phyloP scores from a whole-genome alignment of 2,888 invertebrate species.

The Diarsia dahlii region DNA sequence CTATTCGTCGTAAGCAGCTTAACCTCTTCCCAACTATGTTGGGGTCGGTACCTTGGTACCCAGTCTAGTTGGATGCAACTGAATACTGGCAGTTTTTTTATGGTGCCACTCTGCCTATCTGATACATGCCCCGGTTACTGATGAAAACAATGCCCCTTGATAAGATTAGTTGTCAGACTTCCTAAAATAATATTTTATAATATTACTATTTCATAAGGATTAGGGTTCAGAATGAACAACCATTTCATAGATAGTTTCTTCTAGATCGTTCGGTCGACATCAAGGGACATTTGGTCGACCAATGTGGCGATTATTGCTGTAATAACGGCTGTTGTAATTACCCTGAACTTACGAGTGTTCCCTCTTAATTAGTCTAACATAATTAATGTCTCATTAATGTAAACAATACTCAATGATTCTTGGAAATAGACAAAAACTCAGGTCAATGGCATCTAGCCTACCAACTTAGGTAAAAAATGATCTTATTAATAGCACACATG shows the following conservation, averaged over 20 bases:
- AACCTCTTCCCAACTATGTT: too few species aligned
- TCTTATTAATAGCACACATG: slow-evolving; percentile 36
- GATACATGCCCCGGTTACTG: too few species aligned
- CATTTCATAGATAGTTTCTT: not conserved
- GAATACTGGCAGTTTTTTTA: too few species aligned
- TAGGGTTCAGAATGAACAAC: not conserved
- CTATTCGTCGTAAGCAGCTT: too few species aligned
- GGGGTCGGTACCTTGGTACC: too few species aligned
- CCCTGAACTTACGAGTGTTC: not conserved
- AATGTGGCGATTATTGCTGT: not conserved
- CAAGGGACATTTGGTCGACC: slow-evolving; percentile 7
- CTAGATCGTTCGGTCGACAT: not conserved
- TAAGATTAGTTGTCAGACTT: too few species aligned
- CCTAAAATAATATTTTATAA: not conserved
- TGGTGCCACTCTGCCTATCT: too few species aligned
- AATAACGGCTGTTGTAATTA: slow-evolving; percentile 31
- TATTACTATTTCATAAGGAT: not conserved
- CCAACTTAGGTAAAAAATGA: slow-evolving; percentile 66
- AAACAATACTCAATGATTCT: slow-evolving; percentile 59
- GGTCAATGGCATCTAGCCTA: slow-evolving; percentile 71
- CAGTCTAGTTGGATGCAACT: too few species aligned
- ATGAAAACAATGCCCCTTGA: too few species aligned
- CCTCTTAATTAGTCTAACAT: slow-evolving; percentile 47
- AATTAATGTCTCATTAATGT: slow-evolving; percentile 59
- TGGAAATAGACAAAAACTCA: slow-evolving; percentile 64